Conservation (phyloP, 2,797 vertebrate genomes). For the Lepus oiostolus region DNA sequence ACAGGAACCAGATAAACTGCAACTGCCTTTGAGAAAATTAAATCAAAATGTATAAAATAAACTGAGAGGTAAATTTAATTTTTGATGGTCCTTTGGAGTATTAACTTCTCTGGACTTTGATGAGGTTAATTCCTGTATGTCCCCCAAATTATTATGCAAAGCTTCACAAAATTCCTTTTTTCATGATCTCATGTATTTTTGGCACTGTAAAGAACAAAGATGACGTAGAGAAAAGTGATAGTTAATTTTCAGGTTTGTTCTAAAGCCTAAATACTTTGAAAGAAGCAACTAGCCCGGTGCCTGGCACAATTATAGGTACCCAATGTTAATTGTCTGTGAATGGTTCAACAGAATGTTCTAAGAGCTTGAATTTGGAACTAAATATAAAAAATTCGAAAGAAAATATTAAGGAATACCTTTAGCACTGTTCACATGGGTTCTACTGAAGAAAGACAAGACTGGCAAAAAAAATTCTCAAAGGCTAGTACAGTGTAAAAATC, state of each 20-base stretch:
- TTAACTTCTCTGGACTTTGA: slow-evolving; percentile 42
- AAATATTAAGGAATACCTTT: not conserved
- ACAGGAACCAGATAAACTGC: not conserved
- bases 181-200: not conserved
- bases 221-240: not conserved
- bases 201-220: slow-evolving; percentile 6
- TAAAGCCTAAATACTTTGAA: not conserved
- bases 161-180: not conserved
- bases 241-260: not conserved
- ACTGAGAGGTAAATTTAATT: slow-evolving; percentile 62
- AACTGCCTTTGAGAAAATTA: slow-evolving; percentile 43
- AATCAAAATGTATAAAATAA: slow-evolving; percentile 63
- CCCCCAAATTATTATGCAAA: slow-evolving; percentile 10
- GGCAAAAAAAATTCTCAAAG: not conserved
- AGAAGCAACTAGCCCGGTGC: not conserved
- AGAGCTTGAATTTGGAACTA: not conserved
- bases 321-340: not conserved
- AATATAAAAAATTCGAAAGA: not conserved
- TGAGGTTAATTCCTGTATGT: slow-evolving; percentile 44
- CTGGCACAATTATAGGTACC: not conserved
- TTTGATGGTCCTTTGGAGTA: slow-evolving; percentile 29
- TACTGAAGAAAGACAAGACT: not conserved
- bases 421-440: not conserved
- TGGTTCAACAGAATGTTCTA: not conserved
- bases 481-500: not conserved